These are phyloP conservation scores for Gasterosteus aculeatus DNA, from an alignment of 2,113 vertebrate genomes.

Conservation along the genomic window DNA sequence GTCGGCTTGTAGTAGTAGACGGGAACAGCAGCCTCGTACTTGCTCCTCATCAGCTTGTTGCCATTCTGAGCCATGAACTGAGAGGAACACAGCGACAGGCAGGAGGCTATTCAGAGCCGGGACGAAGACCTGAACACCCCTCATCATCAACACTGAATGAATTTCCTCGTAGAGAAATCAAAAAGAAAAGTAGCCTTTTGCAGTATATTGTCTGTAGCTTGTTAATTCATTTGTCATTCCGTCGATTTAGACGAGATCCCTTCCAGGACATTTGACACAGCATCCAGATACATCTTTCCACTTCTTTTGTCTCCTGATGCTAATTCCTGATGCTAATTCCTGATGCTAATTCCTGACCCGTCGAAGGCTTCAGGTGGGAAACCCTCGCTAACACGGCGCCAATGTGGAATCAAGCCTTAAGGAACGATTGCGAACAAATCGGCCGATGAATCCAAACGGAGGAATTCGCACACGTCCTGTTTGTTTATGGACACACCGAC, in stretches of 20 bases:
- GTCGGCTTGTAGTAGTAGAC: conserved; percentile 90
- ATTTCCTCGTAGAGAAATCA: not conserved
- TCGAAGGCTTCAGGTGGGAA: no score
- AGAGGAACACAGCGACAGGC: not conserved
- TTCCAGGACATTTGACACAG: not conserved
- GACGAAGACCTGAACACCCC: not conserved
- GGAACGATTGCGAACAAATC: no score
- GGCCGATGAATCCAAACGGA: not conserved
- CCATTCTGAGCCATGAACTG: conserved; percentile 88
- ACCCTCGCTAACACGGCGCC: no score
- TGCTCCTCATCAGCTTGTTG: conserved; percentile 82
- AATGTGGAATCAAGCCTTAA: no score
- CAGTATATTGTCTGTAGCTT: not conserved
- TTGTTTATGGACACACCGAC: no score
- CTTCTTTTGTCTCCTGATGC: no score
- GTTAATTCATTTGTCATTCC: not conserved
- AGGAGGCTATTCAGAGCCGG: not conserved
- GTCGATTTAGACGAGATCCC: not conserved
- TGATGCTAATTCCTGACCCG: no score
- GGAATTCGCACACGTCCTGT: no score
- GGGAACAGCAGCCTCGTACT: conserved; percentile 87
- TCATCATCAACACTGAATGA: not conserved
- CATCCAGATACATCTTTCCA: not conserved
- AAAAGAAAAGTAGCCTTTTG: not conserved
- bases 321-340: no score